A percentile compares a stretch with the other conserved stretches of the same genome.
phyloP scores from a whole-genome alignment of 35 echinoderm and acorn worm species.

The Holothuria glaberrima region DNA sequence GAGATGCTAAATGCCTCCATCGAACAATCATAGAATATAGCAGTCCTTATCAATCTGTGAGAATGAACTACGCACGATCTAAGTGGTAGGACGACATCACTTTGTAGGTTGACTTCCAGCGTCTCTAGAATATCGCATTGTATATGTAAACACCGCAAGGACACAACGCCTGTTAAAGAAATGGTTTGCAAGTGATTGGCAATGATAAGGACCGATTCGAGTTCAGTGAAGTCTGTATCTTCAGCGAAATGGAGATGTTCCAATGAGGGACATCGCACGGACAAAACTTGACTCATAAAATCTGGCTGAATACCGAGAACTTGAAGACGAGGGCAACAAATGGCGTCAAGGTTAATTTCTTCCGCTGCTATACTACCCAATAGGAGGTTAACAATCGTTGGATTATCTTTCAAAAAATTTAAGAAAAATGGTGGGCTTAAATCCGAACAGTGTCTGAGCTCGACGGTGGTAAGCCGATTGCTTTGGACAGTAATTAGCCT shows the following conservation, averaged over 20 bases:
- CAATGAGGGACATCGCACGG: conserved; percentile 73
- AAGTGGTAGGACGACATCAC: conserved; percentile 67
- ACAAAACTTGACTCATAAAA: conserved; percentile 72
- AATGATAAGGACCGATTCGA: conserved; percentile 70
- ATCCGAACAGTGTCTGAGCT: conserved; percentile 76
- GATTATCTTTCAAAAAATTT: conserved; percentile 72
- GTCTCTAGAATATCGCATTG: conserved; percentile 81
- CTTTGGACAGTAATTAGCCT: conserved; percentile 71
- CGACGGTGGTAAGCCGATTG: conserved; percentile 63
- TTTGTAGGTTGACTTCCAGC: conserved; percentile 80
- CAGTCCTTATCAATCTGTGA: conserved; percentile 48
- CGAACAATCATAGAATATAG: conserved; percentile 86
- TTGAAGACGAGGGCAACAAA: conserved; percentile 73
- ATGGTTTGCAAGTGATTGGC: conserved; percentile 77
- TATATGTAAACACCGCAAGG: conserved; percentile 69
- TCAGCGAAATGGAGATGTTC: conserved; percentile 58
- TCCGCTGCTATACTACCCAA: conserved; percentile 68
- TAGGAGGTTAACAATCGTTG: conserved; percentile 61
- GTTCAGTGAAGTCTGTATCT: conserved; percentile 75
- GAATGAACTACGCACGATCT: conserved; percentile 86
- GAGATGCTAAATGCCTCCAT: conserved; percentile 73
- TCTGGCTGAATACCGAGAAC: conserved; percentile 66
- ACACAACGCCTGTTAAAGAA: conserved; percentile 59
- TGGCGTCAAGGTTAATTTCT: conserved; percentile 73
- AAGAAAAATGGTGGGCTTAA: conserved; percentile 65